Conservation (phyloP, 2,797 vertebrate species). For the Sebastolobus alascanus region DNA sequence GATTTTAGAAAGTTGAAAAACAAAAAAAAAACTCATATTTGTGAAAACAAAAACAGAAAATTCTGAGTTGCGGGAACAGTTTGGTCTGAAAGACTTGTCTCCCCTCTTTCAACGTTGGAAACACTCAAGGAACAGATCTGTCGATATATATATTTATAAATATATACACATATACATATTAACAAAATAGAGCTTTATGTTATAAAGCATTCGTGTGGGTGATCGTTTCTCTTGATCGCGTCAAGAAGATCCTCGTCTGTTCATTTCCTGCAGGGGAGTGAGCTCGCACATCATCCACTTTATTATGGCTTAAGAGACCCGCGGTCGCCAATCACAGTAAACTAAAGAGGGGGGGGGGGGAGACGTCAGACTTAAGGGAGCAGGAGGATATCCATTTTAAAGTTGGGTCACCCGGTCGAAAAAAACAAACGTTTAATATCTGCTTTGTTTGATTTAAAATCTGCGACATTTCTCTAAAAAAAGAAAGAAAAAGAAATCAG, state of each 20-base stretch:
- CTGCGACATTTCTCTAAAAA: neutral
- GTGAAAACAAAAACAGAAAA: constrained; percentile 28
- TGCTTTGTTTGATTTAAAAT: constrained; percentile 40
- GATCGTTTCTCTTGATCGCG: constrained; percentile 51
- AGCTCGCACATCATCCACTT: constrained; percentile 58
- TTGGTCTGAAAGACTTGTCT: constrained; percentile 73
- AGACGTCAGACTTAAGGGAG: constrained; percentile 38
- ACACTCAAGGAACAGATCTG: constrained; percentile 80
- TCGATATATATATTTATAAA: constrained; percentile 88
- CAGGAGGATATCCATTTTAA: constrained; percentile 24
- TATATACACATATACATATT: constrained; percentile 91
- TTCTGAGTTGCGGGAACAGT: constrained; percentile 45
- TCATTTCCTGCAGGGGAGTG: constrained; percentile 61
- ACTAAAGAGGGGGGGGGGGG: constrained; percentile 33
- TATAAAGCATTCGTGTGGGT: constrained; percentile 82
- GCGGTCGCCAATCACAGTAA: constrained; percentile 64
- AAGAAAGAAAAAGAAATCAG: neutral
- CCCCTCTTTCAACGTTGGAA: constrained; percentile 67
- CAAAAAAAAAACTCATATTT: constrained; percentile 29
- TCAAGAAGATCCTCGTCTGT: constrained; percentile 58
- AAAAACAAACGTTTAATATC: constrained; percentile 3
- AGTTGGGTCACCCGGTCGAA: constrained; percentile 1
- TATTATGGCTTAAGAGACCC: constrained; percentile 84
- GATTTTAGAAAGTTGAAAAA: constrained; percentile 48
- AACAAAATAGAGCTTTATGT: constrained; percentile 89